Base-by-base conservation (phyloP, 2,888 invertebrate genomes). In the Drosophila quasianomalipes region DNA sequence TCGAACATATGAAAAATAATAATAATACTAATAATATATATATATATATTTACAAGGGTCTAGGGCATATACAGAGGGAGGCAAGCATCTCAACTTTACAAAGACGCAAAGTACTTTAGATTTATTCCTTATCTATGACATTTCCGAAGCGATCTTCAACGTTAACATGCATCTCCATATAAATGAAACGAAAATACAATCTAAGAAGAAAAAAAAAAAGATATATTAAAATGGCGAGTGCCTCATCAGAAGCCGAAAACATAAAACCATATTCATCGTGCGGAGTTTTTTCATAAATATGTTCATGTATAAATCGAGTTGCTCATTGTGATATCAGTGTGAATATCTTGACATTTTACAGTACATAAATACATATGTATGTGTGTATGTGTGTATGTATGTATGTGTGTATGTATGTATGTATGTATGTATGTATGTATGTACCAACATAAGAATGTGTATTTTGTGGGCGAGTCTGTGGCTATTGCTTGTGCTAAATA, bases 401-500 rank as follows among this genome's bases (percentile, higher is more conserved):
- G 16, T 16, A 3, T 12, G 41, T n/a, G 14, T 22, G 22, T 7
- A 28, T 28, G 28, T 28, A 28, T 28, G 28, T n/a, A 4, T n/a
- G 12, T 19, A 2, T n/a, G n/a, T 37, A 5, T 16, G 35, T 35
- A 5, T 14, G 22, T 22, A 14, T 22, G 22, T 44, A 22, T 22
- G 44, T 14, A 44, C 22, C n/a, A n/a, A 47, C 22, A 47, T 47
- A 14, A 16, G 22, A 7, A 7, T 26, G 22, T 47, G 16, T 16
- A 14, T 4, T 44, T 12, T 44, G 22, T 22, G 41, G 22, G 22
- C 44, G 12, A 44, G 22, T n/a, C 41, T 67, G 51, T 28, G 51
- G 41, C 31, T 52, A 26, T 30, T 51, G 37, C 41, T n/a, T 61
- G 52, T 26, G 51, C 61, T 74, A 66, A 73, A 44, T 74, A 57